Evolutionary conservation across 2,113 vertebrate genomes (phyloP).

Genomic region (Menidia beryllina): DNA sequence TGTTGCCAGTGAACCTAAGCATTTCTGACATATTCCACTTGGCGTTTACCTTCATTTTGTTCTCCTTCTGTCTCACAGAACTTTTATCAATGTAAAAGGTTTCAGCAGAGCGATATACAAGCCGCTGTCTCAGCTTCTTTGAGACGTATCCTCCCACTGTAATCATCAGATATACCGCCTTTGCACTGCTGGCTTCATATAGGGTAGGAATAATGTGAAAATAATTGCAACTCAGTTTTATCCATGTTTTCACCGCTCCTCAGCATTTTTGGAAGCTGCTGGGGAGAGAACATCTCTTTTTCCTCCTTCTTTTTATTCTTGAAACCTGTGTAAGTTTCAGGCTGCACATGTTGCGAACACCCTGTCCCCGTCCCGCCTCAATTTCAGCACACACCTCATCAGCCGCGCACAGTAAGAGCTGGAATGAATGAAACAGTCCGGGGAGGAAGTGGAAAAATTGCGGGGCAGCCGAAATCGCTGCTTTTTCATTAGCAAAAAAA

Average conservation of each 20-base stretch:
- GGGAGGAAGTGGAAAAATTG: constrained; percentile 36
- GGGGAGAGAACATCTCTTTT: not conserved
- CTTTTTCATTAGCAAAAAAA: constrained; percentile 32
- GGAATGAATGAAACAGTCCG: constrained; percentile 58
- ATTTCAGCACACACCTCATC: constrained; percentile 22
- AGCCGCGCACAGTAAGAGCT: constrained; percentile 38
- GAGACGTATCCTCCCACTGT: not conserved
- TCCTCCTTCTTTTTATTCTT: not conserved
- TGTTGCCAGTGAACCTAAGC: not conserved
- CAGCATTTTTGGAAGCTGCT: not conserved
- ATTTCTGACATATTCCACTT: not conserved
- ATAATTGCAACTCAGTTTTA: not conserved
- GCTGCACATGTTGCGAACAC: constrained; percentile 5
- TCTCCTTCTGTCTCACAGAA: not conserved
- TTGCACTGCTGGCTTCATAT: too few species aligned
- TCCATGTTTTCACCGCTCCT: not conserved
- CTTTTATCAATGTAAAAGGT: not conserved
- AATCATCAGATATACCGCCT: not conserved
- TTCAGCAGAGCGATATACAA: not conserved
- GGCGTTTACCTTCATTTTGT: not conserved
- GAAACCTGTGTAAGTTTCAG: not conserved
- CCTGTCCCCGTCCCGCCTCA: not conserved
- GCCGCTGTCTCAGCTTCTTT: not conserved
- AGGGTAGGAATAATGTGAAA: too few species aligned
- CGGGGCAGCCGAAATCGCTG: constrained; percentile 30